Evolutionary conservation across 1,140 invertebrate species (phyloP).

Genomic region (Drosophila sucinea): DNA sequence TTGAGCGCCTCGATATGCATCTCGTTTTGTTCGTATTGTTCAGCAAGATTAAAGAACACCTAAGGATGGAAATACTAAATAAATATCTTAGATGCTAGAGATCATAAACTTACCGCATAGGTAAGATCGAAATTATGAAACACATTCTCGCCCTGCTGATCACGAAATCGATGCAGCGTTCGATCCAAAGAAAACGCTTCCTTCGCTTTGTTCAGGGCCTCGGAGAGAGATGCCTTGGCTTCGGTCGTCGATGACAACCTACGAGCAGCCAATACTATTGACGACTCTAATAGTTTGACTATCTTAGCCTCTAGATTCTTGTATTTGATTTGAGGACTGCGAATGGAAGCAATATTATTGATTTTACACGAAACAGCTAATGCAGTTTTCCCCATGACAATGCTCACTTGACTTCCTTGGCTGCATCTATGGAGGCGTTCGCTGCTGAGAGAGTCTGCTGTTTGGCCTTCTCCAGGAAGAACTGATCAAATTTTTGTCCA

Average conservation of each 20-base stretch:
- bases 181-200: constrained; percentile 97
- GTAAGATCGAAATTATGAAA: constrained; percentile 96
- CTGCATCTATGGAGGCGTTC: constrained; percentile 84
- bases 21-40: constrained; percentile 96
- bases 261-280: constrained; percentile 86
- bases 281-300: constrained; percentile 92
- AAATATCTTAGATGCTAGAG: too few species aligned
- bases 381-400: neutral
- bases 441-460: constrained; percentile 74
- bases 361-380: neutral
- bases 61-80: constrained; percentile 75
- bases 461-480: constrained; percentile 87
- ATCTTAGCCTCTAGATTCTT: constrained; percentile 92
- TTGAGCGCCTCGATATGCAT: constrained; percentile 98
- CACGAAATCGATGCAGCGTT: constrained; percentile 93
- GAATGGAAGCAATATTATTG: neutral
- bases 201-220: constrained; percentile 95
- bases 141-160: constrained; percentile 94
- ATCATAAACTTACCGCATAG: constrained; percentile 89
- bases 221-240: constrained; percentile 51
- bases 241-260: constrained; percentile 42
- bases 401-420: constrained; percentile 86
- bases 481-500: constrained; percentile 89
- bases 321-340: constrained; percentile 93
- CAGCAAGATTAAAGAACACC: constrained; percentile 97